Percentiles rank a stretch among this genome's conserved stretches.
phyloP scores from a whole-genome alignment of 2,797 vertebrate species.

The Sebastes itinus region DNA sequence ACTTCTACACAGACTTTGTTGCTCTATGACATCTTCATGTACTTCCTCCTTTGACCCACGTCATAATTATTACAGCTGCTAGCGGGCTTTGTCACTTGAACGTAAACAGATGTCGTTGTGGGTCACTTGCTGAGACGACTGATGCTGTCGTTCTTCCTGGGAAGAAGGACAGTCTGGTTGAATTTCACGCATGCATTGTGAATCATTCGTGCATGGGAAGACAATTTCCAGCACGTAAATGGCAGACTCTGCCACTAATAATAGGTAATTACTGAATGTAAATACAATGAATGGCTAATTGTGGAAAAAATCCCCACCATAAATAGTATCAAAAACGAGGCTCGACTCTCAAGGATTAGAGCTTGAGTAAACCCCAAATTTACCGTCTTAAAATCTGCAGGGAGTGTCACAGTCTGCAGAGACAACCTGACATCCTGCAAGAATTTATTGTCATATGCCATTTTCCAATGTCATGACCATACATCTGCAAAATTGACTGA shows the following conservation, averaged over 20 bases:
- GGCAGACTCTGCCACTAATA: neutral
- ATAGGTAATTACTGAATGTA: neutral
- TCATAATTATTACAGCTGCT: conserved; percentile 26
- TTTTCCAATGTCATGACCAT: conserved; percentile 48
- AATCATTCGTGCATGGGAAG: neutral
- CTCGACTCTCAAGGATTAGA: neutral
- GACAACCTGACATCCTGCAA: conserved; percentile 6
- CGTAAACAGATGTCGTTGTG: conserved; percentile 14
- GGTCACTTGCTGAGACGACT: conserved; percentile 1
- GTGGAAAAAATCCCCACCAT: neutral
- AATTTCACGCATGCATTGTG: conserved; percentile 22
- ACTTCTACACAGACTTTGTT: neutral
- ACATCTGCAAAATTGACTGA: conserved; percentile 38
- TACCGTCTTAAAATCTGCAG: neutral
- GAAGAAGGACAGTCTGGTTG: conserved; percentile 2
- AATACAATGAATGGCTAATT: neutral
- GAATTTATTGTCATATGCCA: conserved; percentile 15
- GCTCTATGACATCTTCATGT: neutral
- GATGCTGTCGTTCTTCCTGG: neutral
- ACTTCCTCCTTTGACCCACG: neutral
- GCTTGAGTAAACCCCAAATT: neutral
- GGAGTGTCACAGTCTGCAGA: conserved; percentile 9
- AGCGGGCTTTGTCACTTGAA: conserved; percentile 27
- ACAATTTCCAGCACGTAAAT: neutral
- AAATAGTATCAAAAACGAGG: neutral